These are phyloP conservation scores for Candidula unifasciata DNA, from an alignment of 2,888 invertebrate genomes.

Conservation along the genomic window DNA sequence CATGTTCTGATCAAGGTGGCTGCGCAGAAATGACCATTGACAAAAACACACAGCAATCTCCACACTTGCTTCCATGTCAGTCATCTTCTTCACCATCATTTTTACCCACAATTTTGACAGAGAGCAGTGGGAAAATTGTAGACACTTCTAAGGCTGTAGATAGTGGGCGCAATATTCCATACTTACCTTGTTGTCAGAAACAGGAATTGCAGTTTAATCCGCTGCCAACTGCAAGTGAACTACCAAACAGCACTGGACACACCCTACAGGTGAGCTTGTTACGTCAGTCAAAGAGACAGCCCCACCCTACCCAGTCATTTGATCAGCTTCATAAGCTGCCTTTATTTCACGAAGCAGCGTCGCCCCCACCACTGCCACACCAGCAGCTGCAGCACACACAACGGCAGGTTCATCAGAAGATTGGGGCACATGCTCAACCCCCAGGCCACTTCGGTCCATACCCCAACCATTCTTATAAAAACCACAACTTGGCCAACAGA, in stretches of 20 bases:
- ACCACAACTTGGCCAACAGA: neutral
- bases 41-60: neutral
- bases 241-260: neutral
- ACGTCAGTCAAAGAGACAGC: neutral
- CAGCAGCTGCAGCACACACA: neutral
- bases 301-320: neutral
- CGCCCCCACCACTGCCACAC: constrained; percentile 6
- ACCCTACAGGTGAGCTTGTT: neutral
- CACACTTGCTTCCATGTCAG: neutral
- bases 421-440: neutral
- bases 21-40: neutral
- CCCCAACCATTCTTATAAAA: neutral
- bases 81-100: neutral
- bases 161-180: neutral
- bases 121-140: neutral
- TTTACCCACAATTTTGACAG: neutral
- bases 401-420: neutral
- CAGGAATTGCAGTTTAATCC: neutral
- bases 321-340: constrained; percentile 1
- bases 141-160: neutral
- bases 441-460: neutral
- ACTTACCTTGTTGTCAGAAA: neutral
- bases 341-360: neutral
- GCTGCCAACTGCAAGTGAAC: neutral
- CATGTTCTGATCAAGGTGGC: neutral